phyloP scores from a whole-genome alignment of 1,140 invertebrate genomes.

The Drosophila lacteicornis region DNA sequence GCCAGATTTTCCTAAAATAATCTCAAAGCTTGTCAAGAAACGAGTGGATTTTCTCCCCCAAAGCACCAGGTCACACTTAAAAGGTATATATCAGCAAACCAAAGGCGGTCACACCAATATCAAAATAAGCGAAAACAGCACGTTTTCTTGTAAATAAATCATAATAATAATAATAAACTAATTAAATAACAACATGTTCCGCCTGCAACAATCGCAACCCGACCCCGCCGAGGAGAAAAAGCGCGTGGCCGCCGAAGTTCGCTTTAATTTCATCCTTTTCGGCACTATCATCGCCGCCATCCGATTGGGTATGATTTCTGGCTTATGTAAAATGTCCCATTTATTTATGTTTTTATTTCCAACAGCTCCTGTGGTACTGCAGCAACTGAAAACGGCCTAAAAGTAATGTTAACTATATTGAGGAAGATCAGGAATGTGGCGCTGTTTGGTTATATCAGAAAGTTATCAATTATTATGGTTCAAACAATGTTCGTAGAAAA shows the following conservation, averaged over 20 bases:
- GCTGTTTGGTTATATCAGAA: neutral
- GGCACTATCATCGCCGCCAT: constrained; percentile 64
- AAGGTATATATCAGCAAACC: neutral
- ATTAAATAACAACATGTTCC: constrained; percentile 62
- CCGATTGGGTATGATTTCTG: constrained; percentile 56
- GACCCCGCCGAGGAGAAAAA: constrained; percentile 82
- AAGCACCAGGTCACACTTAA: no score
- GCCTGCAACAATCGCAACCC: constrained; percentile 80
- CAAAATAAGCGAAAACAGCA: constrained; percentile 5
- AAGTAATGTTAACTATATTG: neutral
- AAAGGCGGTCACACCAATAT: neutral
- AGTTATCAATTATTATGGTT: constrained; percentile 21
- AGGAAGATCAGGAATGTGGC: neutral
- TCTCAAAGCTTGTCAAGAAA: no score
- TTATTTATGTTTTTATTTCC: constrained; percentile 9
- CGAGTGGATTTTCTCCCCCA: no score
- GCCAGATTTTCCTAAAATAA: no score
- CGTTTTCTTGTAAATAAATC: constrained; percentile 41
- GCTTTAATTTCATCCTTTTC: constrained; percentile 75
- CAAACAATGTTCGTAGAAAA: constrained; percentile 11
- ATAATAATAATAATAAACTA: neutral
- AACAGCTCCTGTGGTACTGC: constrained; percentile 59
- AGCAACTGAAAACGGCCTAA: constrained; percentile 65
- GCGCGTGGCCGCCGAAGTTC: constrained; percentile 69
- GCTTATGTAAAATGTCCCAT: constrained; percentile 61